Evolutionary conservation across 1,140 invertebrate genomes (phyloP).

Genomic region (Drosophila burlai): DNA sequence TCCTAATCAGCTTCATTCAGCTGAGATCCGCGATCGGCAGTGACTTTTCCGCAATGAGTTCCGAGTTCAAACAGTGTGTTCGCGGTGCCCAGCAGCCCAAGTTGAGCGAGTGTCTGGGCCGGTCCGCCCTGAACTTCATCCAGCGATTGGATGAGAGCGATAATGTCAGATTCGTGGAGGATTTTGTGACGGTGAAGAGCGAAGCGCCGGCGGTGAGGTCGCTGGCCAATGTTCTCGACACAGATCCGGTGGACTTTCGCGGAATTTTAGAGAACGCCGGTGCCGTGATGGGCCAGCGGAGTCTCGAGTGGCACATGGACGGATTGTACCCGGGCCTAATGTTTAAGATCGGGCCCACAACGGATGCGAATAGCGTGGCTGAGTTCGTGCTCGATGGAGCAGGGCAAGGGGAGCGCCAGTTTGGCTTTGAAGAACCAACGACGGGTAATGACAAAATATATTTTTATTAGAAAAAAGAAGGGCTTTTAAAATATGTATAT

Average conservation of each 20-base stretch:
- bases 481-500: neutral
- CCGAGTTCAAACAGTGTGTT: conserved; percentile 75
- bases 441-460: conserved; percentile 80
- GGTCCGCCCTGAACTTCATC: conserved; percentile 88
- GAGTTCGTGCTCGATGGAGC: conserved; percentile 90
- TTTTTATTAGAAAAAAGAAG: neutral
- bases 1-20: conserved; percentile 32
- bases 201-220: conserved; percentile 86
- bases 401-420: conserved; percentile 81
- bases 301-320: conserved; percentile 90
- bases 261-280: conserved; percentile 89
- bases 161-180: conserved; percentile 88
- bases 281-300: conserved; percentile 89
- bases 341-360: conserved; percentile 89
- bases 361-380: conserved; percentile 88
- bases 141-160: conserved; percentile 89
- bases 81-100: conserved; percentile 55
- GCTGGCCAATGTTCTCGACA: conserved; percentile 88
- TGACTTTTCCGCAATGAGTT: conserved; percentile 47
- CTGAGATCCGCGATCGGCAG: conserved; percentile 13
- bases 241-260: conserved; percentile 90
- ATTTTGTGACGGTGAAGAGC: conserved; percentile 87
- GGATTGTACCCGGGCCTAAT: conserved; percentile 89
- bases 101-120: conserved; percentile 88
- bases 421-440: conserved; percentile 85